phyloP scores from a whole-genome alignment of 2,888 invertebrate species.

The Stomorhina lunata region DNA sequence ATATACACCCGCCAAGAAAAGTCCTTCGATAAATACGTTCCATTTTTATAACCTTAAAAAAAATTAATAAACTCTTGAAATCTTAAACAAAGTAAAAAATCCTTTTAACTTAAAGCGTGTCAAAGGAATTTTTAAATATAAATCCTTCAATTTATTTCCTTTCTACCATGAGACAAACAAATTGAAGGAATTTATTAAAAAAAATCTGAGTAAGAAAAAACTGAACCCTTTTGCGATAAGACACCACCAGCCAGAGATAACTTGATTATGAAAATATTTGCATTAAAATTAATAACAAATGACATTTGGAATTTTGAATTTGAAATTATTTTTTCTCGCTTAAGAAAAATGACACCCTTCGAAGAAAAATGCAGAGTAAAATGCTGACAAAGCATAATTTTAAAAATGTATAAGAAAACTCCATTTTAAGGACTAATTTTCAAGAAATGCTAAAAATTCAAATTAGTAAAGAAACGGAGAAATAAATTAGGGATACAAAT shows the following conservation, averaged over 20 bases:
- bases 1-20: no score
- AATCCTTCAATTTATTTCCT: slow-evolving; percentile 36
- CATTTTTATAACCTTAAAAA: slow-evolving; percentile 7
- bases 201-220: not conserved
- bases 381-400: slow-evolving; percentile 35
- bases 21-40: no score
- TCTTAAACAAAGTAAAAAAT: not conserved
- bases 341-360: not conserved
- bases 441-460: no score
- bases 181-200: slow-evolving; percentile 24
- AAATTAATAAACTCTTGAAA: slow-evolving; percentile 16
- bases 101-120: slow-evolving; percentile 8
- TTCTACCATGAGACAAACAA: not conserved
- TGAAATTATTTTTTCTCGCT: slow-evolving; percentile 9
- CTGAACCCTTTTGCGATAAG: slow-evolving; percentile 20
- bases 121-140: slow-evolving; percentile 7
- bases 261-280: slow-evolving; percentile 49
- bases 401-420: not conserved
- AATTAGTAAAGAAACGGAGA: no score
- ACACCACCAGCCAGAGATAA: slow-evolving; percentile 29
- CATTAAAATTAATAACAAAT: slow-evolving; percentile 57
- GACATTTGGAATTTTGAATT: slow-evolving; percentile 47
- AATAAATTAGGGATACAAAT: no score
- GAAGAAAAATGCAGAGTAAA: not conserved
- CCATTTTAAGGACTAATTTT: not conserved